Evolutionary conservation across 2,113 vertebrate genomes (phyloP).

Genomic region (Microtus richardsoni): DNA sequence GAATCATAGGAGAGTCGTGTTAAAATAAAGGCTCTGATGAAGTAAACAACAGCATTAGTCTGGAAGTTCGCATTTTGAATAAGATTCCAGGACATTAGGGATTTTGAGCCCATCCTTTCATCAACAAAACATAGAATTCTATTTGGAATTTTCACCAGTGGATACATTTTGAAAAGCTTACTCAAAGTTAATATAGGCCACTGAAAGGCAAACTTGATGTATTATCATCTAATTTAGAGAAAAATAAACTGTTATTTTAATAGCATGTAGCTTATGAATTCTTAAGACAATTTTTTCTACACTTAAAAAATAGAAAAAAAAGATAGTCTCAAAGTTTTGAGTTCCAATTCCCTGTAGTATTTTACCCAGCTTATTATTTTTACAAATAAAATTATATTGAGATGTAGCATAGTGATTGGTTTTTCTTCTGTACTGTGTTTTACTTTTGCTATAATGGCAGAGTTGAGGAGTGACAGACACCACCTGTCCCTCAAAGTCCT

Average conservation of each 20-base stretch:
- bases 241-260: neutral
- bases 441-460: neutral
- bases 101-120: neutral
- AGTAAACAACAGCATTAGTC: neutral
- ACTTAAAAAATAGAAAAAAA: slow-evolving; percentile 33
- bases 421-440: neutral
- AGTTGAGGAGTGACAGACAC: neutral
- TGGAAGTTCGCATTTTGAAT: neutral
- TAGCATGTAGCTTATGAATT: slow-evolving; percentile 36
- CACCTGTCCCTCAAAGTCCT: neutral
- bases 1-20: neutral
- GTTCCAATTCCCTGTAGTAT: neutral
- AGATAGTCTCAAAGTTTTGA: neutral
- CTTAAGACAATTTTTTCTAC: slow-evolving; percentile 17
- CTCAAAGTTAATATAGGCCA: neutral
- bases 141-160: neutral
- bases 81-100: neutral
- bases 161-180: slow-evolving; percentile 20
- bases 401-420: neutral
- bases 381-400: slow-evolving; percentile 51
- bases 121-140: neutral
- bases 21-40: slow-evolving; percentile 6
- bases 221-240: slow-evolving; percentile 5
- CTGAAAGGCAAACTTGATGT: neutral
- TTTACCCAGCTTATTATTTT: neutral